Conservation (phyloP, 1,140 invertebrate species). For the Drosophila tani region DNA sequence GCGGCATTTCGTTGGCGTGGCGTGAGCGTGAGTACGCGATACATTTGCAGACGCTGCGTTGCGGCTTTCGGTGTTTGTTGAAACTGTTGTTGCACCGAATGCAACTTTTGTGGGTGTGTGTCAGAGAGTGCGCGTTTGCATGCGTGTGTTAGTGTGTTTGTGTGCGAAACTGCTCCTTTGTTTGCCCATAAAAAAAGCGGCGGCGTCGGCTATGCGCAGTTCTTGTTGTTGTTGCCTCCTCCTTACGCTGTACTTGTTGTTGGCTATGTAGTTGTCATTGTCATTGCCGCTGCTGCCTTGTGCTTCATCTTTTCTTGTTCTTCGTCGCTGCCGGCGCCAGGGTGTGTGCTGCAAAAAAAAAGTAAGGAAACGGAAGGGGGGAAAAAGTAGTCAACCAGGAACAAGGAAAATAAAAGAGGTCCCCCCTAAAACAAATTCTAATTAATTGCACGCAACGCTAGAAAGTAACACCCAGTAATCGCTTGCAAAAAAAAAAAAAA, state of each 20-base stretch:
- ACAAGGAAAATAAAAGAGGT: constrained; percentile 17
- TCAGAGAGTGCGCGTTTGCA: constrained; percentile 30
- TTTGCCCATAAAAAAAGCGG: constrained; percentile 65
- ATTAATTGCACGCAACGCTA: constrained; percentile 71
- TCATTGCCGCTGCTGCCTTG: constrained; percentile 45
- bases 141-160: constrained; percentile 36
- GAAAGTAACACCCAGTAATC: constrained; percentile 53
- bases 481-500: constrained; percentile 32
- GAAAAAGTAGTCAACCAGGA: constrained; percentile 36
- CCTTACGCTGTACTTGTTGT: constrained; percentile 54
- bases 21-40: constrained; percentile 15
- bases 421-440: constrained; percentile 18
- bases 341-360: constrained; percentile 66
- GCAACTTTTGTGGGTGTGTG: constrained; percentile 33
- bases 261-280: constrained; percentile 51
- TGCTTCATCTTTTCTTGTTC: constrained; percentile 28
- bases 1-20: constrained; percentile 10
- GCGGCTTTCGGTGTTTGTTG: background rate
- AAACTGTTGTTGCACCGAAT: constrained; percentile 28
- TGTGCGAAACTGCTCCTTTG: constrained; percentile 76
- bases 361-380: background rate
- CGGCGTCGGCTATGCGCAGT: constrained; percentile 62
- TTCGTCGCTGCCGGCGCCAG: constrained; percentile 60
- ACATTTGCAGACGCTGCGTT: constrained; percentile 1
- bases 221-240: constrained; percentile 49